A percentile compares a stretch with the other conserved stretches of the same genome.
Conservation (phyloP, 2,888 invertebrate genomes). For the Listrodromus nycthemerus region DNA sequence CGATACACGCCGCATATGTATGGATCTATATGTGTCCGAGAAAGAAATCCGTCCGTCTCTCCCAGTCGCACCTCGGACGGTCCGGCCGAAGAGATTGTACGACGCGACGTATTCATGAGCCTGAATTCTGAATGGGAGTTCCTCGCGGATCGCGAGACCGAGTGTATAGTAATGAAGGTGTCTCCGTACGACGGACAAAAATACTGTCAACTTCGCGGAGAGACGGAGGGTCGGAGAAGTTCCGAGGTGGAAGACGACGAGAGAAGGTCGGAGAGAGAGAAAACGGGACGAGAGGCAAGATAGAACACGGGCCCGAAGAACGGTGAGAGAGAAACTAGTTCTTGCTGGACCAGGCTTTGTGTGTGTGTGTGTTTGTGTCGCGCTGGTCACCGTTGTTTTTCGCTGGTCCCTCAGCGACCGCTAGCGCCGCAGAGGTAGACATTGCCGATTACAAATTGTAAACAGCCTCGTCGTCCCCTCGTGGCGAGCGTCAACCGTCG, state of each 20-base stretch:
- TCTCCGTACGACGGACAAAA: conserved; percentile 77
- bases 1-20: background rate
- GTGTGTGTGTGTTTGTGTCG: conserved; percentile 18
- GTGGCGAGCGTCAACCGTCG: conserved; percentile 1
- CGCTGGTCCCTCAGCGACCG: conserved; percentile 74
- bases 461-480: conserved; percentile 70
- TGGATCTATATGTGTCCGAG: background rate
- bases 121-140: conserved; percentile 79
- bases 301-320: conserved; percentile 18
- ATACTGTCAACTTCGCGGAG: conserved; percentile 77
- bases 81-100: background rate
- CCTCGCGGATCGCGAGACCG: conserved; percentile 65
- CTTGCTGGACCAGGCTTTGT: conserved; percentile 59
- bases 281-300: background rate
- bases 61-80: conserved; percentile 5
- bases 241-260: conserved; percentile 6
- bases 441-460: conserved; percentile 80
- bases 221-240: conserved; percentile 21
- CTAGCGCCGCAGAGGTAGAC: conserved; percentile 77
- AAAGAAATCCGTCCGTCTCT: conserved; percentile 17
- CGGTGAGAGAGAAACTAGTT: conserved; percentile 65
- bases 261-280: conserved; percentile 19
- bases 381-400: conserved; percentile 75
- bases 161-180: conserved; percentile 81
- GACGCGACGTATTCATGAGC: conserved; percentile 76